phyloP scores from a whole-genome alignment of 2,888 invertebrate genomes.

The Tromatobia lineatoria region DNA sequence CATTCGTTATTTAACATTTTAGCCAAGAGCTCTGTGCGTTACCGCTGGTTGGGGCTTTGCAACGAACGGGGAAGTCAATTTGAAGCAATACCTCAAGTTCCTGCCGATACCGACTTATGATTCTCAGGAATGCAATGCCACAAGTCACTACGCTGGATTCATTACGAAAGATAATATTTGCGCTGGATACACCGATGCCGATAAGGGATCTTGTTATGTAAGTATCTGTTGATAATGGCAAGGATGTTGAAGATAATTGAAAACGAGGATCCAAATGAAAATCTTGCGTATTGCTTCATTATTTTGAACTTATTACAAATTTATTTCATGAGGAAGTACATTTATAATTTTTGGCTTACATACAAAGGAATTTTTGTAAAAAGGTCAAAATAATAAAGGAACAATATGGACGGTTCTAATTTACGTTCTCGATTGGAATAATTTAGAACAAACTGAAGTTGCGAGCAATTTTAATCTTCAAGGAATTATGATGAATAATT shows the following conservation, averaged over 20 bases:
- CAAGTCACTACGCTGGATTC: conserved; percentile 88
- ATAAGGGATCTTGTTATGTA: conserved; percentile 88
- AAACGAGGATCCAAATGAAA: not conserved
- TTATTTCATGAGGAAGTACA: too few species aligned
- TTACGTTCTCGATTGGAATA: too few species aligned
- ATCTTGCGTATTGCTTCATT: too few species aligned
- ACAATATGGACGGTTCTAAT: too few species aligned
- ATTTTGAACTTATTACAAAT: too few species aligned
- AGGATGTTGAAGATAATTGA: not conserved
- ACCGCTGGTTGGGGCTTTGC: conserved; percentile 88
- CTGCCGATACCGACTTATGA: conserved; percentile 87
- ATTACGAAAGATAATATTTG: conserved; percentile 88
- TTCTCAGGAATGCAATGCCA: conserved; percentile 87
- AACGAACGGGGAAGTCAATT: conserved; percentile 80
- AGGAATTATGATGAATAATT: too few species aligned
- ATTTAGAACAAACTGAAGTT: too few species aligned
- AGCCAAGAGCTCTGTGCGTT: conserved; percentile 87
- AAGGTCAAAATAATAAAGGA: too few species aligned
- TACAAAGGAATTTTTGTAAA: too few species aligned
- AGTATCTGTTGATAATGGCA: conserved; percentile 77
- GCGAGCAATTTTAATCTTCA: too few species aligned
- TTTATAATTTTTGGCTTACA: too few species aligned
- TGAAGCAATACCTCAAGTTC: conserved; percentile 87
- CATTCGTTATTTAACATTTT: conserved; percentile 52
- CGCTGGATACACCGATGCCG: conserved; percentile 87